Conservation (phyloP, 2,888 invertebrate genomes). For the Lasioglossum morio region DNA sequence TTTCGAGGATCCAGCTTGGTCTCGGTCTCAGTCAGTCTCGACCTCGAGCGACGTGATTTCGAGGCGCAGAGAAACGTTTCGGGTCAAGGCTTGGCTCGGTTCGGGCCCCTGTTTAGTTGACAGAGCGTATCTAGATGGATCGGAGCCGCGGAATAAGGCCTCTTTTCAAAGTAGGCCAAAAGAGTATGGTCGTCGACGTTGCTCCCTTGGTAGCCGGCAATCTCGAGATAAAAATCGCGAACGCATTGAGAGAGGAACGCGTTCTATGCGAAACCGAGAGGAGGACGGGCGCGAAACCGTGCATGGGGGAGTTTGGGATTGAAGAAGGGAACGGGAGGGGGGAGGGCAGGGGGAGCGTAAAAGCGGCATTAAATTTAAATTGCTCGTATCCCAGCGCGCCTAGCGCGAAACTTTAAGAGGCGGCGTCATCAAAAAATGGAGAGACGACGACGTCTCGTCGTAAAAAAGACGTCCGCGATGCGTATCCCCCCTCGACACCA, state of each 20-base stretch:
- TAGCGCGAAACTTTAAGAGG: slow-evolving; percentile 63
- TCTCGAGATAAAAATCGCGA: slow-evolving; percentile 73
- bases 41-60: background rate
- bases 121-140: slow-evolving; percentile 64
- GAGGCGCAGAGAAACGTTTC: slow-evolving; percentile 20
- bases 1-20: background rate
- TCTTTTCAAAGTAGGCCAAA: slow-evolving; percentile 59
- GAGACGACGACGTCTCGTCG: slow-evolving; percentile 49
- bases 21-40: too few species aligned
- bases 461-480: slow-evolving; percentile 58
- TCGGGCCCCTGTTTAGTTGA: slow-evolving; percentile 42
- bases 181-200: slow-evolving; percentile 50
- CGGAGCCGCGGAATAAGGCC: slow-evolving; percentile 25
- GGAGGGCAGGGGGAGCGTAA: slow-evolving; percentile 39
- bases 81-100: slow-evolving; percentile 53
- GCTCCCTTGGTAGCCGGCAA: slow-evolving; percentile 68
- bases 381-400: slow-evolving; percentile 66
- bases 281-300: background rate
- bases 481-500: slow-evolving; percentile 36
- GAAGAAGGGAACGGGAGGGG: background rate
- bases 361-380: slow-evolving; percentile 75
- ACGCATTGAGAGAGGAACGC: slow-evolving; percentile 36
- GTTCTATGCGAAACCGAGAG: background rate
- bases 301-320: background rate
- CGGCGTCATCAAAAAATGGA: slow-evolving; percentile 64